Evolutionary conservation across 2,797 vertebrate genomes (phyloP), one percentile per base, ranked within the genome.

Genomic region (Muscicapa comitata): DNA sequence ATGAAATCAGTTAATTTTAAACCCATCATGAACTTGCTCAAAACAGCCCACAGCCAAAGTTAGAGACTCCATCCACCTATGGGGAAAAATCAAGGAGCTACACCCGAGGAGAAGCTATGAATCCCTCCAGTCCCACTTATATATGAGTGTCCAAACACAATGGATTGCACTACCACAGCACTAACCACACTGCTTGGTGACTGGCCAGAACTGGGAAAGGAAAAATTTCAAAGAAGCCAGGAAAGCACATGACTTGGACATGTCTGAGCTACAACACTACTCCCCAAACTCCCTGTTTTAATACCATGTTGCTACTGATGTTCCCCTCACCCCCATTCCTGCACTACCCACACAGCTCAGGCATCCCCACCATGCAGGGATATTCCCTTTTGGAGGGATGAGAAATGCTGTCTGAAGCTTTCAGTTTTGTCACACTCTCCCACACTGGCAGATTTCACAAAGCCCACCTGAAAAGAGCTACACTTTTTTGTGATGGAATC

Each of bases 91-190:
- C 40, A 62, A 29, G 40, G 38, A 77, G 31, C 17, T 72, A 19
- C 13, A 43, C 16, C 35, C 24, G 10, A 70, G 48, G 35, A 88
- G 13, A 35, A 71, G 33, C 31, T 38, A 0, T 0, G 7, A 72
- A 45, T 24, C 17, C 45, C 37, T 78, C 47, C 72, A 57, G 29
- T 25, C 38, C 58, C 43, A 53, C 13, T n/a, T 31, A 8, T 0
- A 17, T 2, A 33, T 0, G 0, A 62, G 31, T 33, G 53, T 18
- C 45, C 3, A 3, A 37, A 48, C 11, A 29, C n/a, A 66, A 47
- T 0, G 1, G 26, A 62, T 35, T 42, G 13, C 42, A 57, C 13
- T 35, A 11, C 29, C 33, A 57, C 20, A 57, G n/a, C 72, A 67
- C 18, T 17, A 43, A 33, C 53, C 66, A 61, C 8, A 13, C 15